Conservation (phyloP, 2,113 vertebrate species). For the Onychorhynchus coronatus region DNA sequence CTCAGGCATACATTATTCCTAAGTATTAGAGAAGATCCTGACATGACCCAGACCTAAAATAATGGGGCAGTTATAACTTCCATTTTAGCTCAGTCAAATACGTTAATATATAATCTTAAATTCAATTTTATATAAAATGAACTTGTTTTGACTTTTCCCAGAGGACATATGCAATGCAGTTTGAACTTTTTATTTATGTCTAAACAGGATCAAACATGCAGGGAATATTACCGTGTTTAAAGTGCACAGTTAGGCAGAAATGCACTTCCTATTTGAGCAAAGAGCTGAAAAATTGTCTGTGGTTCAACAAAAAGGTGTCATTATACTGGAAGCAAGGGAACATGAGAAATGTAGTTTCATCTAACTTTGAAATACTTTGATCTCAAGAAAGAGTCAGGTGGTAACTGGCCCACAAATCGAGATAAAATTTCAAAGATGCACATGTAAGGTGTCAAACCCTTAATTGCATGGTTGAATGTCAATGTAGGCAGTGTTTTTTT, state of each 20-base stretch:
- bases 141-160: slow-evolving; percentile 67
- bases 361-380: not conserved
- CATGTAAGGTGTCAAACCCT: not conserved
- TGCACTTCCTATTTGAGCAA: not conserved
- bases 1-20: slow-evolving; percentile 6
- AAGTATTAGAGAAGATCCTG: slow-evolving; percentile 38
- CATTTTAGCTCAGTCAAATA: slow-evolving; percentile 33
- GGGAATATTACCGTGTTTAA: not conserved
- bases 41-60: not conserved
- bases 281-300: not conserved
- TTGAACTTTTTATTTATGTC: slow-evolving; percentile 6
- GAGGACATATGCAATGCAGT: not conserved
- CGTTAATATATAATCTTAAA: slow-evolving; percentile 19
- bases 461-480: not conserved
- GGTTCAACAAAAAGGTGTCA: not conserved
- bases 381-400: not conserved
- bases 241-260: not conserved
- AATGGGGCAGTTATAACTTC: not conserved
- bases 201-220: not conserved
- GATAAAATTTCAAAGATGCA: not conserved
- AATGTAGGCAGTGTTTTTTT: not conserved
- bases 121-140: slow-evolving; percentile 18
- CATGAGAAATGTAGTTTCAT: not conserved
- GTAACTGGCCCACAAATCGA: not conserved
- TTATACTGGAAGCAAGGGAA: slow-evolving; percentile 4